Base-by-base conservation (phyloP, 2,888 invertebrate species). In the Tenthredo scrophulariae region DNA sequence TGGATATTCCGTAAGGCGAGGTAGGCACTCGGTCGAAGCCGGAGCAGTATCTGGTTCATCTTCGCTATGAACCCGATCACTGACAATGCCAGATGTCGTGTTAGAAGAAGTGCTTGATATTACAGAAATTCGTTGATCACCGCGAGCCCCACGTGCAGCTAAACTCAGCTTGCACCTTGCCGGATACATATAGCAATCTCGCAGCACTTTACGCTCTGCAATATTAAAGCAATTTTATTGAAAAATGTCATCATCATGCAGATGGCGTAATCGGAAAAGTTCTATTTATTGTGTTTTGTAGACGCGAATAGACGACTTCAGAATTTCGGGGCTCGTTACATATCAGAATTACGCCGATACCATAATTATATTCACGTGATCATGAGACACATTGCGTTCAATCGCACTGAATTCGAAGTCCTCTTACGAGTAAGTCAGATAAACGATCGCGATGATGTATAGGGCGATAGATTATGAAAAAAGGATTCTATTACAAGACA, bases 21-120 rank as follows among this genome's bases (percentile, higher is more conserved):
- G 97, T 89, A 97, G 94, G 93, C 97, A 97, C 93, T 98, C 97
- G 7, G 97, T 97, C 0, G 97, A 97, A 4, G 97, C 97, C n/a
- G 97, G 97, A 29, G 97, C 97, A 7, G 97, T 97, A 94, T 98
- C 98, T 91, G 98, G 96, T 93, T 98, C 98, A 92, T 98, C 98
- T 94, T 98, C 97, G 84, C 98, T 98, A 93, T 98, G 98, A 85
- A 98, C 98, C 89, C 98, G 96, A 93, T 99, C 99, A 93, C 98
- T 98, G 74, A 98, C 98, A 89, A 99, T 98, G 86, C 99, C 99
- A 46, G 98, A 98, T 37, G 99, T 99, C 65, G 98, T 99, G 92
- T 98, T 98, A n/a, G 98, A 98, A 90, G 98, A 98, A 67, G 98
- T 97, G 90, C 97, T 97, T 86, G 98, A 98, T 91, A 98, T 98